Base-by-base conservation (phyloP, 2,888 invertebrate species). In the Exocentrus adspersus region DNA sequence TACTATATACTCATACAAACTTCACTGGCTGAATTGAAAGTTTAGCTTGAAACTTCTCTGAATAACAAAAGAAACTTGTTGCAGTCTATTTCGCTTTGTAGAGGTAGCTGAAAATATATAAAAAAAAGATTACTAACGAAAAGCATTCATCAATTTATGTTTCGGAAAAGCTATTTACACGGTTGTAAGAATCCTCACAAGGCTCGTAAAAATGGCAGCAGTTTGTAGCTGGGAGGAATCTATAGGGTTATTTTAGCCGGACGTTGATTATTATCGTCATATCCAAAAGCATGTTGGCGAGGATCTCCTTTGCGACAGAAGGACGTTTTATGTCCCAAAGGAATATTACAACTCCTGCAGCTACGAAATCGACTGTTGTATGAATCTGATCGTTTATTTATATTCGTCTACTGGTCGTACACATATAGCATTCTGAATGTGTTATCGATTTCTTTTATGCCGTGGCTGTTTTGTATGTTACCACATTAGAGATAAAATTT, bases 201-300 rank as follows among this genome's bases (percentile, higher is more conserved):
- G n/a, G n/a, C 14, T 51, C 51, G 17, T 52, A 52, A 37, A 52
- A 41, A 52, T 52, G 52, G 19, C 37, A 30, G 32, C 14, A 30
- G 16, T 50, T 50, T 28, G 50, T 24, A 30, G 50, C 30, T 37
- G 48, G 17, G 19, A 37, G 37, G 37, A 51, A 32, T 30, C 51
- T 37, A 37, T 37, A 30, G 32, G 30, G 51, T 51, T 51, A 51
- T 51, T 37, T 51, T 37, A 51, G 32, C 19, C 32, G 16, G 51
- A 32, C 51, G 37, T 51, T 16, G 51, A 51, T 51, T 51, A 51
- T 51, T 52, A 52, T 41, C 21, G 37, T 12, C 52, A 52, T 41
- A 52, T 52, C 41, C 52, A 7, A 41, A 20, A 21, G 41, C 41
- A 37, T 20, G 16, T 28, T 24, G 37, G 32, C 17, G 37, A 51